Conservation (phyloP, 1,140 invertebrate species). For the Neelides sp. region DNA sequence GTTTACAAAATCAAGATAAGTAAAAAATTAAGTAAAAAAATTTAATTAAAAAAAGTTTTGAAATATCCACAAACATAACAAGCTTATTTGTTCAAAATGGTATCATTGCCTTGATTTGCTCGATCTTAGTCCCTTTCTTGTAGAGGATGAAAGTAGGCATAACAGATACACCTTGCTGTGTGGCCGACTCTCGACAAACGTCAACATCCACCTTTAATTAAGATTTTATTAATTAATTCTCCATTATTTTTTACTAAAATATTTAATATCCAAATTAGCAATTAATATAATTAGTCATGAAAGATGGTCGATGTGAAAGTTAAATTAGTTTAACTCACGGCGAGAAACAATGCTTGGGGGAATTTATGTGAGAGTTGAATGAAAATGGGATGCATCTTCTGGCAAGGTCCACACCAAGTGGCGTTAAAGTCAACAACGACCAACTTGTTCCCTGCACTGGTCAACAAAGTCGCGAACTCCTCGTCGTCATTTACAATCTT, state of each 20-base stretch:
- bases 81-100: too few relatives aligned
- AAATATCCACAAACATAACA: too few relatives aligned
- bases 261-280: not conserved
- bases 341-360: constrained; percentile 72
- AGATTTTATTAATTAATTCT: not conserved
- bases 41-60: too few relatives aligned
- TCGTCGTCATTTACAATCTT: constrained; percentile 28
- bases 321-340: constrained; percentile 11
- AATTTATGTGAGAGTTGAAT: constrained; percentile 73
- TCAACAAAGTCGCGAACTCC: constrained; percentile 22
- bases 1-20: too few relatives aligned
- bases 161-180: constrained; percentile 69
- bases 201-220: constrained; percentile 77
- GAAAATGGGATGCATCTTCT: constrained; percentile 79
- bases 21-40: too few relatives aligned
- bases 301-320: too few relatives aligned
- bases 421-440: constrained; percentile 90
- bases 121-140: constrained; percentile 46
- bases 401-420: constrained; percentile 88
- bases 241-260: not conserved
- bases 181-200: constrained; percentile 70
- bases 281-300: not conserved
- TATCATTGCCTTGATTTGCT: constrained; percentile 16
- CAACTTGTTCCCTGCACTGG: constrained; percentile 60
- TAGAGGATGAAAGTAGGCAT: constrained; percentile 99